phyloP scores from a whole-genome alignment of 35 echinoderm and acorn worm genomes.

The Ptychodera flava region DNA sequence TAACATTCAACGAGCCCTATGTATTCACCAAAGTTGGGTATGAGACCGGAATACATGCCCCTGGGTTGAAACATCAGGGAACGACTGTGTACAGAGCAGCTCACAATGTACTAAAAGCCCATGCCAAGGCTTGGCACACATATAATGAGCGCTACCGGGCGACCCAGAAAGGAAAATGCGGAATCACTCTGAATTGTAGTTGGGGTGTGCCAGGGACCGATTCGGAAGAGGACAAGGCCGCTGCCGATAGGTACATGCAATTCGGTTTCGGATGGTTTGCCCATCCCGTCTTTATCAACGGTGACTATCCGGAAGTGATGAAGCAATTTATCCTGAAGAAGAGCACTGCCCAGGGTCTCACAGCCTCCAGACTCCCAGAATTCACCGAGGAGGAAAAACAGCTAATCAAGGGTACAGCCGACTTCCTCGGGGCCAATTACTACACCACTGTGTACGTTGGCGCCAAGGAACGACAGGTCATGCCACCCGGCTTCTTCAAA shows the following conservation, averaged over 20 bases:
- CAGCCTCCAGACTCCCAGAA: conserved; percentile 54
- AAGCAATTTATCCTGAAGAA: conserved; percentile 57
- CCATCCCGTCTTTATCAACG: conserved; percentile 74
- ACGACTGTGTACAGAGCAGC: conserved; percentile 50
- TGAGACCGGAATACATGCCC: conserved; percentile 57
- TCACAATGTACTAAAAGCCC: conserved; percentile 66
- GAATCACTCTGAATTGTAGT: conserved; percentile 61
- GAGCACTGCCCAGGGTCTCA: conserved; percentile 55
- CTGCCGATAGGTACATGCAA: conserved; percentile 60
- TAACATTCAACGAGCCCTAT: conserved; percentile 81
- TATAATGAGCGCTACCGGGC: conserved; percentile 68
- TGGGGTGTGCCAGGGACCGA: conserved; percentile 34
- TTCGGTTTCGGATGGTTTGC: conserved; percentile 94
- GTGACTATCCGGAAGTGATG: conserved; percentile 90
- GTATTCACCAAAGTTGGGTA: conserved; percentile 53
- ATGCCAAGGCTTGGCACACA: conserved; percentile 74
- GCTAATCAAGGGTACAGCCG: conserved; percentile 55
- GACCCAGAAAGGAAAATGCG: conserved; percentile 24
- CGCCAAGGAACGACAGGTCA: conserved; percentile 3
- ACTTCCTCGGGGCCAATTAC: conserved; percentile 82
- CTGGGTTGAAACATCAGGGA: conserved; percentile 53
- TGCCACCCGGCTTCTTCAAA: conserved; percentile 38
- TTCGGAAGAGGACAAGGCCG: conserved; percentile 40
- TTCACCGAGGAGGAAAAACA: conserved; percentile 78
- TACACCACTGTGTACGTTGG: conserved; percentile 68